Percentiles rank a stretch among this genome's conserved stretches.
These are phyloP conservation scores for Struthidea cinerea DNA, from an alignment of 2,113 vertebrate genomes.

Conservation along the genomic window DNA sequence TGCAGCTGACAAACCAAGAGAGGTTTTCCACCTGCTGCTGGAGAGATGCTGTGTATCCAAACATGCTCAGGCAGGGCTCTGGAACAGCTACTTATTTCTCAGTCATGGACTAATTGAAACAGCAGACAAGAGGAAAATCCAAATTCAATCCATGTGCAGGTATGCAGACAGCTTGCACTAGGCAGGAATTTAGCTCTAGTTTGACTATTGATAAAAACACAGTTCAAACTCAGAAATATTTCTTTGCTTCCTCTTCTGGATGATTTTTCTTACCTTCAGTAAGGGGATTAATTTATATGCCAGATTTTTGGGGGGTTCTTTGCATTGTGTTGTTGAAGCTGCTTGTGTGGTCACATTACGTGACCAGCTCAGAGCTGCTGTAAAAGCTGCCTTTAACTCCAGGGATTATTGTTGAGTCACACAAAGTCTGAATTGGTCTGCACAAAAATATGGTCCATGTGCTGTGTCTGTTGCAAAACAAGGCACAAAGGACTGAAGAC, in stretches of 20 bases:
- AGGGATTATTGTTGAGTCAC: background rate
- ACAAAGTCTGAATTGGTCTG: background rate
- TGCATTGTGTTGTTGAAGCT: background rate
- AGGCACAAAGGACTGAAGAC: background rate
- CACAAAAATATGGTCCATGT: background rate
- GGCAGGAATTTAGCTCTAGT: background rate
- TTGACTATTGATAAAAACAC: background rate
- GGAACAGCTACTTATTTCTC: background rate
- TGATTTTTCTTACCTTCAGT: background rate
- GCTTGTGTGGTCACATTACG: background rate
- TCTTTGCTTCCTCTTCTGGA: background rate
- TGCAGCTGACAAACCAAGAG: background rate
- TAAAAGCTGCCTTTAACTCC: background rate
- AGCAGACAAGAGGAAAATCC: background rate
- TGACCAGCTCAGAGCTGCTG: background rate
- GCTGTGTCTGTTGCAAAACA: slow-evolving; percentile 1
- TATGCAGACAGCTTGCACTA: background rate
- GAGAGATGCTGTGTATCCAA: background rate
- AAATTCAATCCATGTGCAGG: background rate
- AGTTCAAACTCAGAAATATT: background rate
- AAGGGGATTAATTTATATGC: background rate
- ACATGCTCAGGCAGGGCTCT: background rate
- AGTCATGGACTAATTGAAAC: background rate
- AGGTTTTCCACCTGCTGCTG: slow-evolving; percentile 6
- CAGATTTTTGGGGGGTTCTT: background rate